Evolutionary conservation across 2,888 invertebrate genomes (phyloP), one percentile per base, ranked within the genome.

Genomic region (Anorthoa munda): DNA sequence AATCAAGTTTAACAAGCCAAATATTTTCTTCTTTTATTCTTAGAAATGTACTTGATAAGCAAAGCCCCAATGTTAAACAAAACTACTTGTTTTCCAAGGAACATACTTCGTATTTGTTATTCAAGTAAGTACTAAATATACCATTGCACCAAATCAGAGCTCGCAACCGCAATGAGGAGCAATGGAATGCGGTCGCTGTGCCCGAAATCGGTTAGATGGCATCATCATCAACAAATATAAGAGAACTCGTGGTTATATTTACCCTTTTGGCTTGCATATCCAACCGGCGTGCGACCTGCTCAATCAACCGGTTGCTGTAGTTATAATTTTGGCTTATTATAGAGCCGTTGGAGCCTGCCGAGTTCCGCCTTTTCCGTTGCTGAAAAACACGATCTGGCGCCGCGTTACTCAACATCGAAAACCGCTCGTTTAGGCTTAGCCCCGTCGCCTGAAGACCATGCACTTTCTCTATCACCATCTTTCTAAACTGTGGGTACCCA

Each of bases 371-470:
- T 67, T 76, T 89, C 77, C 72, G 84, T 68, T 75, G 84, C 69
- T 75, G 86, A 66, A 66, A 69, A 11, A 86, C 56, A 48, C 70
- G 83, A 18, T 71, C 78, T 2, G 91, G 90, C 21, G 85, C 84
- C 15, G 82, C 77, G 4, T 82, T 69, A 4, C 92, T 86, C 68
- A 95, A 78, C 75, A 94, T 77, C 13, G 94, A 92, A 71, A 95
- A 95, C 64, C 95, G 89, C 5, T 95, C 92, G 77, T 94, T 90
- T 66, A 95, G 86, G 66, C 90, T 93, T 73, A 95, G 75, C 53
- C 84, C 85, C 17, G 97, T 97, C 18, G 96, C 93, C 68, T 95
- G 95, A 50, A 96, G 92, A 76, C 95, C 95, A 75, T 93, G 92
- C 64, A 96, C 88, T 89, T 93, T 93, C 75, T 95, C 94, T 75